Evolutionary conservation across 1,140 invertebrate genomes (phyloP), one percentile per base, ranked within the genome.

Genomic region (Ooceraea biroi): DNA sequence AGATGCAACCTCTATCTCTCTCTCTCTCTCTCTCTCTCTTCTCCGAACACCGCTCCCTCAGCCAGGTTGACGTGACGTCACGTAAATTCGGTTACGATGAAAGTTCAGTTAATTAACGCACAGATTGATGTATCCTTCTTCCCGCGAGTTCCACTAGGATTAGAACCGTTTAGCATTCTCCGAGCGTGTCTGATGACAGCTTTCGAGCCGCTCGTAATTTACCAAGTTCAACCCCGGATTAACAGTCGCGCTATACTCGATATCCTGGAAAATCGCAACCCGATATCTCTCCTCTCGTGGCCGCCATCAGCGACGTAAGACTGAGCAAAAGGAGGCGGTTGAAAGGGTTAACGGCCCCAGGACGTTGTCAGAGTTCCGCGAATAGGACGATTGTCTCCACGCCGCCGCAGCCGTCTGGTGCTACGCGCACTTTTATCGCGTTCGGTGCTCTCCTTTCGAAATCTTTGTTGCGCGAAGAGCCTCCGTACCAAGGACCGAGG

Each of bases 311-410:
- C 61, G 65, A 36, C 17, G 61, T 44, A 69, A 77, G 36, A 57
- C 27, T 58, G 14, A 14, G 48, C 25, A 65, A 44, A 27, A 63
- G 44, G 44, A 76, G 50, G 27, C 36, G 46, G 46, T 44, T 50
- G 17, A 71, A 71, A 57, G 76, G 65, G 65, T 80, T 80, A 80
- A 80, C 36, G 65, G 65, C 65, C 76, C 50, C 63, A 69, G 76
- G 30, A 80, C 50, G 46, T 58, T 22, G 50, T 57, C 50, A 30
- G 48, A 7, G 76, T 68, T 76, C 44, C 27, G 22, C 76, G n/a
- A 69, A 80, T 57, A 80, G 65, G 36, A 80, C 50, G 65, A 80
- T 80, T 80, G 76, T 69, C 63, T 57, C 63, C 61, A 27, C 22
- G 46, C 22, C 63, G 63, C 30, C 48, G 55, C 57, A 10, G 50